Conservation (phyloP, 37 sponge, comb jelly and placozoan species). For the Hormiphora californensis region DNA sequence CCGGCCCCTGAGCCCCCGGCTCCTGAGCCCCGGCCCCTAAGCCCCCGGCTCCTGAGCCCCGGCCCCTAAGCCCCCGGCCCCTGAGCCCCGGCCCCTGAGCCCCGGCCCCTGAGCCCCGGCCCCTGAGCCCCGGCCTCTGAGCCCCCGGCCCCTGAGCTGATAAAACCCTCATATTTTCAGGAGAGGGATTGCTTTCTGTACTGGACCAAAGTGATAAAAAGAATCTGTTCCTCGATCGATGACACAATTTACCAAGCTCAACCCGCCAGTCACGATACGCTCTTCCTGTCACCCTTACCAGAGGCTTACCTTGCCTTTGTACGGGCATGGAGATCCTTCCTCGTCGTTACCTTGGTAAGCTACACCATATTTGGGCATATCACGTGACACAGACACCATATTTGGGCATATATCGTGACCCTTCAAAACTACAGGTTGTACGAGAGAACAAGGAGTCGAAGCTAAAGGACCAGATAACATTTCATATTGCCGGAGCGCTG, state of each 20-base stretch:
- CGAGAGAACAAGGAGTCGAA: slow-evolving; percentile 11
- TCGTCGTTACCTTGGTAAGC: slow-evolving; percentile 42
- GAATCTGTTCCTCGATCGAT: slow-evolving; percentile 35
- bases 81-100: too few species aligned
- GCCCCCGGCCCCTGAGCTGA: too few species aligned
- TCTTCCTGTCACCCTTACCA: slow-evolving; percentile 16
- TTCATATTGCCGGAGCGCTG: slow-evolving; percentile 44
- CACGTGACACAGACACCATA: background rate
- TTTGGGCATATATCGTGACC: background rate
- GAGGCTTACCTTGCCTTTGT: slow-evolving; percentile 49
- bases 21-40: too few species aligned
- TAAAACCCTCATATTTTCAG: too few species aligned
- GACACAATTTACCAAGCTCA: background rate
- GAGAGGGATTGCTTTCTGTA: slow-evolving; percentile 41
- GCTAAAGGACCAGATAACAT: slow-evolving; percentile 48
- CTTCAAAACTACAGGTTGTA: too few species aligned
- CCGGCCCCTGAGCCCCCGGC: too few species aligned
- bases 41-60: too few species aligned
- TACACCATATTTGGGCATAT: too few species aligned
- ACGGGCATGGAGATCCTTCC: slow-evolving; percentile 7
- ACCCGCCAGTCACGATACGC: background rate
- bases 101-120: too few species aligned
- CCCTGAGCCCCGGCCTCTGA: too few species aligned
- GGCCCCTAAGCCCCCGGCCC: too few species aligned
- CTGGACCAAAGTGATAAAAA: slow-evolving; percentile 48